Base-by-base conservation (phyloP, 37 sponge, comb jelly and placozoan species). In the Bolinopsis microptera region DNA sequence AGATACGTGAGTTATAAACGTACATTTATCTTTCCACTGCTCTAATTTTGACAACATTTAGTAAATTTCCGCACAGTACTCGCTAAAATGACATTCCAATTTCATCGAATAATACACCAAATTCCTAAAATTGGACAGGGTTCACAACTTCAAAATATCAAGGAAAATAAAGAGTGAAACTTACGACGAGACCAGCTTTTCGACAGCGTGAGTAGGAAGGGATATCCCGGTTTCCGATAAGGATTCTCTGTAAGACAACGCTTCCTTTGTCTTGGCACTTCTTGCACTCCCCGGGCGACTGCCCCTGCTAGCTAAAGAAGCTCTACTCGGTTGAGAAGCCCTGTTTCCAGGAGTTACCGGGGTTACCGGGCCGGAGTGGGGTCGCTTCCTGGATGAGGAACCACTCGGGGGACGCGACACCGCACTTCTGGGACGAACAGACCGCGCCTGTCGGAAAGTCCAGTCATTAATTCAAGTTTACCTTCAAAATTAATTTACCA, bases 171-270 rank as follows among this genome's bases (percentile, higher is more conserved):
- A n/a, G n/a, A n/a, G n/a, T n/a, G n/a, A 77, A 77, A 77, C 80
- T 34, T 32, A 77, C 80, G 90, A 86, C 1, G 90, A 41, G 28
- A 86, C 35, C 18, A 86, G 90, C 26, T 41, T 39, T 27, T 86
- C 90, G 21, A 86, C 90, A 40, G 61, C 90, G 34, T 38, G 32
- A 8, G 32, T 23, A 3, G 90, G 90, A 24, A 86, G 90, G n/a
- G 90, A 39, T 40, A 86, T 86, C 41, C 90, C 90, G 23, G 90
- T 86, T 41, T 86, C 90, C 26, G 90, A 86, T 18, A 86, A 38
- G 36, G 90, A 86, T 86, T 86, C 90, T 48, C 90, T 86, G 61
- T 33, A 86, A 3, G 41, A 77, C 33, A 32, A 32, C 3, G 32
- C 80, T 16, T 77, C 80, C 35, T 32, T 27, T 1, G 80, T 32